Evolutionary conservation across 2,797 vertebrate genomes (phyloP), one percentile per base, ranked within the genome.

Genomic region (Phylloscopus collybita): DNA sequence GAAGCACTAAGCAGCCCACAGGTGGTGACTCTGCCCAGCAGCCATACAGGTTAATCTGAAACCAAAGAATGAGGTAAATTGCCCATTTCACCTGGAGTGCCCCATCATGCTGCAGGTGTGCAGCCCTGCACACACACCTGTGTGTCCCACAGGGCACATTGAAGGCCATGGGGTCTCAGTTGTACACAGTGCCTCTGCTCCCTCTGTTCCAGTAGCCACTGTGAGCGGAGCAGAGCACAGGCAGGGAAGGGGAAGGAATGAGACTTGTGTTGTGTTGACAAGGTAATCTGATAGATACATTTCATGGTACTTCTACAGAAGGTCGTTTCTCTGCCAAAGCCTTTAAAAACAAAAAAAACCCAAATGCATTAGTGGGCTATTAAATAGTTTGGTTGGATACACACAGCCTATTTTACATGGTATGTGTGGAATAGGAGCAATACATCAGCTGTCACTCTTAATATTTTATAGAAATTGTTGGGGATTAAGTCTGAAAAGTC

Each of bases 81-180:
- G 11, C 10, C 65, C 69, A 0, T 7, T 56, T 38, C 30, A 44
- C 11, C 13, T 21, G 14, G 2, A 8, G 34, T 16, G 25, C 30
- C 14, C 6, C 36, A 9, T 14, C 34, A 3, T 0, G 0, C 56
- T 59, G 7, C 0, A 1, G 21, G 44, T 0, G 1, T 45, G 56
- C 29, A 66, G 44, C 21, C 22, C 74, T n/a, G 49, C 47, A 27
- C 0, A 0, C 38, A 38, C 0, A 0, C 23, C 1, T 1, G 34
- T n/a, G 25, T 15, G 30, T 20, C 8, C 50, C 71, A 54, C 30
- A 29, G 42, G 49, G 20, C 14, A 16, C 3, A 0, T 0, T 14
- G 34, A 38, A 45, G 62, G 23, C 11, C 19, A 27, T 0, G 0
- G 32, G 21, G 10, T 45, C 62, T 42, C 59, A 16, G 0, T 0